Evolutionary conservation across 2,888 invertebrate genomes (phyloP), one percentile per base, ranked within the genome.

Genomic region (Andrena flavipes): DNA sequence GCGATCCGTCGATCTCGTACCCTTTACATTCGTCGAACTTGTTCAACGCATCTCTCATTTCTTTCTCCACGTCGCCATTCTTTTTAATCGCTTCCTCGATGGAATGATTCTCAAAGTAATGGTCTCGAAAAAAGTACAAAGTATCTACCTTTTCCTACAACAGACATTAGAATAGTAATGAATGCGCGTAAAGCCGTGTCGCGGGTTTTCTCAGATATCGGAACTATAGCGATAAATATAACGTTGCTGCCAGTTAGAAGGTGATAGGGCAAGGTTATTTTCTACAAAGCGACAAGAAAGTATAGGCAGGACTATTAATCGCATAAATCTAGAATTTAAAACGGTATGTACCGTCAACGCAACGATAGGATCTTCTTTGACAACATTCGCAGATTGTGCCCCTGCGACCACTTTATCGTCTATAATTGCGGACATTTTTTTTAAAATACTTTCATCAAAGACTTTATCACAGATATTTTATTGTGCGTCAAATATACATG

Each of bases 31-130:
- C 94, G 87, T 97, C 96, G 92, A 97, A 96, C 87, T 96, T 95
- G 74, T 95, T 94, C 68, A 97, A 86, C 1, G 96, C 95, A 74
- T 95, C 94, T 67, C 95, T 94, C 93, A 97, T 95, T 91, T 96
- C 95, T 86, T 95, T 94, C 87, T 96, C 95, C 1, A 97, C 95
- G 90, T 96, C 95, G 80, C 94, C 94, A 85, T 95, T 95, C 92
- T 97, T 97, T 62, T 96, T 95, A 26, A 94, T 92, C 0, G 97
- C 97, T 93, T 96, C 95, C 84, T 96, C 96, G 51, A 97, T 94
- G 7, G 96, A 94, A 94, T 97, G 96, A 84, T 95, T 96, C 91
- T 97, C 97, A 94, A 97, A 97, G 94, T 97, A 98, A 90, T 96
- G 95, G 93, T 98, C 97, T 88, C 97, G 95, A 92, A 96, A 97